A percentile compares a stretch with the other conserved stretches of the same genome.
phyloP scores from a whole-genome alignment of 2,888 invertebrate genomes.

The Caenorhabditis sp. region DNA sequence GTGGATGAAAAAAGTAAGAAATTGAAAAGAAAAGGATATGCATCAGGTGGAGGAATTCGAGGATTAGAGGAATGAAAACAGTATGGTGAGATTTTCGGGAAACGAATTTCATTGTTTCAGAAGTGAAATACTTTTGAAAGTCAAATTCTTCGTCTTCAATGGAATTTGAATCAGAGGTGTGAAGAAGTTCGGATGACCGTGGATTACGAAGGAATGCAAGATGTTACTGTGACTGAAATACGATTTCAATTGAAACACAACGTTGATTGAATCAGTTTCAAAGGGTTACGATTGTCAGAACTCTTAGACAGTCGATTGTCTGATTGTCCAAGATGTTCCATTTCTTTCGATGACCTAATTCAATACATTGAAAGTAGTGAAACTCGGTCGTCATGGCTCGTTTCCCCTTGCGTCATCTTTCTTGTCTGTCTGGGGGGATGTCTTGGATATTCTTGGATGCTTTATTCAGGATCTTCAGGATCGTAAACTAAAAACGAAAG shows the following conservation, averaged over 20 bases:
- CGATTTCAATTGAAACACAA: too few relatives aligned
- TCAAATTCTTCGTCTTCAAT: too few relatives aligned
- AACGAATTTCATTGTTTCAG: neutral
- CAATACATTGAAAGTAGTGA: conserved; percentile 4
- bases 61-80: conserved; percentile 4
- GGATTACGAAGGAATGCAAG: too few relatives aligned
- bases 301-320: neutral
- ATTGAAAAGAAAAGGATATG: conserved; percentile 21
- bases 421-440: neutral
- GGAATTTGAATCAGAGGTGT: too few relatives aligned
- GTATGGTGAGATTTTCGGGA: neutral
- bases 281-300: too few relatives aligned
- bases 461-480: too few relatives aligned
- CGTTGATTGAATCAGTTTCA: too few relatives aligned
- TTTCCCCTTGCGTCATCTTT: conserved; percentile 22
- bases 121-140: too few relatives aligned
- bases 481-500: too few relatives aligned
- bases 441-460: neutral
- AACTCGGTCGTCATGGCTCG: conserved; percentile 38
- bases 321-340: neutral
- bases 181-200: too few relatives aligned
- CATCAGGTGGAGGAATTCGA: conserved; percentile 26
- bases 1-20: conserved; percentile 20
- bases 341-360: conserved; percentile 15
- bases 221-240: too few relatives aligned